Evolutionary conservation across 2,888 invertebrate genomes (phyloP), one percentile per base, ranked within the genome.

Genomic region (Cheilosia grossa): DNA sequence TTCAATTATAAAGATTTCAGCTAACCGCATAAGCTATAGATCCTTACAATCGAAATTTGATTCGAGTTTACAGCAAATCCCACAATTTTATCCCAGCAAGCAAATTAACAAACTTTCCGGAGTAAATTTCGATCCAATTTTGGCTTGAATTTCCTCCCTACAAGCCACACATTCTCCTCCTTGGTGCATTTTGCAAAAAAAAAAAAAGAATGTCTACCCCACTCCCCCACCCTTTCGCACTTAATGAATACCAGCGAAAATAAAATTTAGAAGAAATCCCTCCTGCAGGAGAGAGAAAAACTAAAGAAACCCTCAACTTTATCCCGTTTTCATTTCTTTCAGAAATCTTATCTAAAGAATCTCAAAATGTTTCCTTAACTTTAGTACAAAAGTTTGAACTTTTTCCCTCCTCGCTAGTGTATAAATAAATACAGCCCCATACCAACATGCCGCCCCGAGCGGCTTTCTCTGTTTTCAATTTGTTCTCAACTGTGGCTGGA

Each of bases 321-420:
- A 61, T 69, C 37, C 61, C 37, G 63, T 63, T 69, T 54, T 63
- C 47, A 56, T 63, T 69, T 58, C 69, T 61, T 77, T 27, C 77
- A 61, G 53, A 78, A 78, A 78, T 78, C 77, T 70, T 69, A 78
- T 78, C 69, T 63, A 49, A 37, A 61, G 54, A 78, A 78, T 78
- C 77, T 78, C 27, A 63, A 69, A 78, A 78, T 78, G 69, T 69
- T 77, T 78, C 54, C 63, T 56, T 63, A 78, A 78, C 77, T 70
- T 67, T 54, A 17, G 77, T 40, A 54, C 37, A 61, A 78, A 69
- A 78, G 44, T 61, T 70, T 70, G 54, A 59, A 77, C 51, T 51
- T 67, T 30, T 44, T 21, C n/a, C 53, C 44, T 9, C 33, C 17
- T 17, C 21, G 42, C 24, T n/a, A 5, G 17, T 30, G 13, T 24